phyloP scores from a whole-genome alignment of 2,113 vertebrate genomes.

The Pheucticus melanocephalus region DNA sequence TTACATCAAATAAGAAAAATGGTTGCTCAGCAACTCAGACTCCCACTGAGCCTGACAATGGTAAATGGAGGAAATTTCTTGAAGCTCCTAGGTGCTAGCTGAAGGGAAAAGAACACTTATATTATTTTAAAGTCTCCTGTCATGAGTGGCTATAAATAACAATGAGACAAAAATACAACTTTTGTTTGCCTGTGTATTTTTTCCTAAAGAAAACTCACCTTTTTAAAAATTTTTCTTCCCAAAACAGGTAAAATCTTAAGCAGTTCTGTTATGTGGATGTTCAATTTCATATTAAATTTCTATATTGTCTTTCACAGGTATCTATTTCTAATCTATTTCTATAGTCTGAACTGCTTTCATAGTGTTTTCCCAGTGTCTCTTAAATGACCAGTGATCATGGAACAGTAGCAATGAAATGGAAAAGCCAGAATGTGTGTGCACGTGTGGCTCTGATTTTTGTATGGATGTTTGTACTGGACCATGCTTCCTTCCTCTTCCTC shows the following conservation, averaged over 20 bases:
- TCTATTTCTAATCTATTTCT: not conserved
- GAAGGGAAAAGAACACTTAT: not conserved
- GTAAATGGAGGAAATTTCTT: not conserved
- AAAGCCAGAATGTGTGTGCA: not conserved
- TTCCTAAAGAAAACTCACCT: not conserved
- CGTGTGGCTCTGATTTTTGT: fast-evolving
- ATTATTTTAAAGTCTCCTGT: not conserved
- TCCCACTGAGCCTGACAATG: not conserved
- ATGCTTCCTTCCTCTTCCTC: not conserved
- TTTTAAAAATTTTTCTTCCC: not conserved
- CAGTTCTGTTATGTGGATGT: not conserved
- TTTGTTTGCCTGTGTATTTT: not conserved
- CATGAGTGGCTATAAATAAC: not conserved
- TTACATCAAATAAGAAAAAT: not conserved
- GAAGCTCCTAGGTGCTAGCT: not conserved
- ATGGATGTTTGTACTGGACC: not conserved
- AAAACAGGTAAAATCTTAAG: not conserved
- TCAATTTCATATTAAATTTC: not conserved
- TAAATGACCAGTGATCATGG: not conserved
- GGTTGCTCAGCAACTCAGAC: not conserved
- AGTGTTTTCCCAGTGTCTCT: not conserved
- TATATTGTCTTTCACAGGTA: not conserved
- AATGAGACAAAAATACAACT: not conserved
- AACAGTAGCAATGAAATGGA: not conserved
- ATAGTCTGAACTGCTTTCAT: not conserved